A percentile compares a stretch with the other conserved stretches of the same genome.
Conservation (phyloP, 1,140 invertebrate genomes). For the Diachasma alloeum region DNA sequence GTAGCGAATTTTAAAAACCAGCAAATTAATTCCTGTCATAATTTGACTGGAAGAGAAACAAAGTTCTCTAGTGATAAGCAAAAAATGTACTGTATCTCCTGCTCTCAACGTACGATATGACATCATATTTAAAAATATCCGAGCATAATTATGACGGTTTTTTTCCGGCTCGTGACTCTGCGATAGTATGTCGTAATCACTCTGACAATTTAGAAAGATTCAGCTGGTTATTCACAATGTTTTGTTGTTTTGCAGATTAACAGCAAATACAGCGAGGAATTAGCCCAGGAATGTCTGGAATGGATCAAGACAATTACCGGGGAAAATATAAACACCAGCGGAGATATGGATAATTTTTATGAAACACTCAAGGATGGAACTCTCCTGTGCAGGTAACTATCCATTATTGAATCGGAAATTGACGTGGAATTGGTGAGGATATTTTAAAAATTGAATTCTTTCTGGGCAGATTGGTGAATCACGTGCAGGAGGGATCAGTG, state of each 20-base stretch:
- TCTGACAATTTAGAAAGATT: background rate
- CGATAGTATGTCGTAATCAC: background rate
- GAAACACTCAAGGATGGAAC: conserved; percentile 87
- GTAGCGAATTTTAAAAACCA: no score
- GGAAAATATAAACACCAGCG: conserved; percentile 81
- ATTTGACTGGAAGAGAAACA: background rate
- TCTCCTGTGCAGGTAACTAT: conserved; percentile 81
- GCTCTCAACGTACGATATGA: background rate
- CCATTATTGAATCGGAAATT: background rate
- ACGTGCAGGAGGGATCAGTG: conserved; percentile 78
- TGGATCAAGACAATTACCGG: conserved; percentile 88
- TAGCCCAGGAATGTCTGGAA: conserved; percentile 87
- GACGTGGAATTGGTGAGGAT: background rate
- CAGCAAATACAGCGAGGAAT: conserved; percentile 93
- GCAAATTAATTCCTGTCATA: no score
- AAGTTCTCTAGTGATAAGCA: background rate
- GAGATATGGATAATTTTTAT: conserved; percentile 92
- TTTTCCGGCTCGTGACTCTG: background rate
- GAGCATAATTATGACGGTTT: background rate
- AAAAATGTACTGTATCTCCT: background rate
- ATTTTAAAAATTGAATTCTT: conserved; percentile 19
- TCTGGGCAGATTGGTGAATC: conserved; percentile 76
- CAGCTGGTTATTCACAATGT: background rate
- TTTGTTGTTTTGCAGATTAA: conserved; percentile 75
- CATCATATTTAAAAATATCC: conserved; percentile 9